Percentiles rank a stretch among this genome's conserved stretches.
These are phyloP conservation scores for Chloebia gouldiae DNA, from an alignment of 2,113 vertebrate genomes.

Conservation along the genomic window DNA sequence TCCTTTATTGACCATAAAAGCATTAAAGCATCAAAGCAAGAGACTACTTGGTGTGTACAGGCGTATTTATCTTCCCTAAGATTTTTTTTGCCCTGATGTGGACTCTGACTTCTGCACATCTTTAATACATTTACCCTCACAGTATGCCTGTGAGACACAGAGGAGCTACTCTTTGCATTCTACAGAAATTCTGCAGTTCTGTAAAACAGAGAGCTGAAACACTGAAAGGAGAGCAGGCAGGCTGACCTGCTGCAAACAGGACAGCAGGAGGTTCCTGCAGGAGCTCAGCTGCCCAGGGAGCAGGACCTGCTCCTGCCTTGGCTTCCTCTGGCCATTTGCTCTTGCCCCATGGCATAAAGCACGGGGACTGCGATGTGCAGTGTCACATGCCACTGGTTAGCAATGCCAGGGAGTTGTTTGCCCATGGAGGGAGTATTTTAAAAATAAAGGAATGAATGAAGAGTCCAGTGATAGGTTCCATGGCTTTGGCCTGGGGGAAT, in stretches of 20 bases:
- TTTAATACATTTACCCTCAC: slow-evolving; percentile 18
- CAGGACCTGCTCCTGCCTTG: not conserved
- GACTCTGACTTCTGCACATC: not conserved
- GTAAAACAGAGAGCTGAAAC: not conserved
- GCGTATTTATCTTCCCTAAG: not conserved
- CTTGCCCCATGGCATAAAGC: not conserved
- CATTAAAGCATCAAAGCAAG: slow-evolving; percentile 28
- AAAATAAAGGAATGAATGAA: not conserved
- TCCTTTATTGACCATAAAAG: slow-evolving; percentile 34
- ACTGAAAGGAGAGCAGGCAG: not conserved
- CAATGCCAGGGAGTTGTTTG: not conserved
- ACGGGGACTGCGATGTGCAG: accelerated
- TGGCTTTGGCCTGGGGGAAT: not conserved
- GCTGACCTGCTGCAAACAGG: accelerated
- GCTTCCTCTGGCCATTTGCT: not conserved
- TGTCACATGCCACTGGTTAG: not conserved
- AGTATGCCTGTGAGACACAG: not conserved
- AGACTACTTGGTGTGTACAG: slow-evolving; percentile 19
- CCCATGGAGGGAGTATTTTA: not conserved
- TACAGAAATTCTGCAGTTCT: not conserved
- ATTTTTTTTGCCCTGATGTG: not conserved
- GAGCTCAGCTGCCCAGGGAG: not conserved
- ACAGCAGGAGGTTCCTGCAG: not conserved
- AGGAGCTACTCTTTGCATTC: slow-evolving; percentile 8
- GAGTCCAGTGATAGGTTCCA: accelerated